Base-by-base conservation (phyloP, 2,888 invertebrate species). In the Melanchra persicariae region DNA sequence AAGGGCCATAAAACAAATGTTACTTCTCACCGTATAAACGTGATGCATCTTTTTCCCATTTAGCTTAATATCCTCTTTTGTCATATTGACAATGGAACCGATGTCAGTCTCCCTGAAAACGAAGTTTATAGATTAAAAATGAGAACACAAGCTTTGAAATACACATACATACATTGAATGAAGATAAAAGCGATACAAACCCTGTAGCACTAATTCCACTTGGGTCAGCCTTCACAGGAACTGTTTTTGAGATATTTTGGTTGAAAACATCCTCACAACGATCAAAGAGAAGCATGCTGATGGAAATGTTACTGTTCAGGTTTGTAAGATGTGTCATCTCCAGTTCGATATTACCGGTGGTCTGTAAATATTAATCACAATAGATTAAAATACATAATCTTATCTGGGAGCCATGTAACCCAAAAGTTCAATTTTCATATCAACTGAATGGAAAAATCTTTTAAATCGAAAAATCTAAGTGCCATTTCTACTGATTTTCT, bases 11-110 rank as follows among this genome's bases (percentile, higher is more conserved):
- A n/a, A n/a, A n/a, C n/a, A n/a, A n/a, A n/a, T n/a, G n/a, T n/a
- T 3, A 51, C 30, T 22, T 10, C 62, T 58, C 70, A 91, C 91
- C 61, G 79, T 83, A 66, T 90, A 91, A 60, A 78, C 66, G 43
- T 91, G 91, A n/a, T 87, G 81, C 37, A 90, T 73, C 6, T 67
- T 54, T 65, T 87, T 89, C 4, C 83, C 85, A 19, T 73, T 61
- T 15, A 52, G 30, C 10, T 65, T 47, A 7, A 90, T 58, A 22
- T 89, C 89, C 0, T 57, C 19, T 30, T 65, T 69, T 5, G 86
- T 87, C 43, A 90, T 62, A 19, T 81, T 81, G 4, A 91, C 77
- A 8, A 67, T n/a, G 17, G 86, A 58, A 0, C 84, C 88, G 24
- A 83, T 65, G 22, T 85, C 85, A 24, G 87, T 87, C n/a, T 72